phyloP scores from a whole-genome alignment of 2,797 vertebrate genomes.

The Hyperoplus immaculatus region DNA sequence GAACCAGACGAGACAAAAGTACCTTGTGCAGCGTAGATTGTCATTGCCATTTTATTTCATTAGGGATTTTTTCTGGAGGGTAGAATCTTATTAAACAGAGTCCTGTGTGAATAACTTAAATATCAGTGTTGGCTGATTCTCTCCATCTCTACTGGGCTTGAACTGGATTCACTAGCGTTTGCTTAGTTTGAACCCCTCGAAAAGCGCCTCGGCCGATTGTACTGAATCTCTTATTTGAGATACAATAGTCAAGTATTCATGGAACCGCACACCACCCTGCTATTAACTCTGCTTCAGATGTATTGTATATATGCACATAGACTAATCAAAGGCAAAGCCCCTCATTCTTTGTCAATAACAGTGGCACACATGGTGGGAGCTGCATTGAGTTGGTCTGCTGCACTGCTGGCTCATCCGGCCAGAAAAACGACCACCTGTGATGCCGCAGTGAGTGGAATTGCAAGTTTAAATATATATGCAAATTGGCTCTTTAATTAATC shows the following conservation, averaged over 20 bases:
- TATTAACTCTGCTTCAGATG: conserved; percentile 47
- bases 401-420: conserved; percentile 2
- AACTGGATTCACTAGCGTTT: conserved; percentile 3
- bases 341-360: conserved; percentile 42
- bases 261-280: conserved; percentile 8
- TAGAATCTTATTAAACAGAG: conserved; percentile 38
- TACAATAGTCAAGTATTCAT: conserved; percentile 31
- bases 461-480: conserved; percentile 76
- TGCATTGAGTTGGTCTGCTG: neutral
- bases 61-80: conserved; percentile 6
- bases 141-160: conserved; percentile 11
- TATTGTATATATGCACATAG: conserved; percentile 29
- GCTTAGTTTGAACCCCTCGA: conserved; percentile 21
- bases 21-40: conserved; percentile 13
- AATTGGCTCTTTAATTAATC: conserved; percentile 74
- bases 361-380: conserved; percentile 2
- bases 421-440: conserved; percentile 64
- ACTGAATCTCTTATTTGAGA: conserved; percentile 38
- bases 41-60: conserved; percentile 5
- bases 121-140: conserved; percentile 21
- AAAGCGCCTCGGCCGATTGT: conserved; percentile 20
- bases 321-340: conserved; percentile 53
- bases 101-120: conserved; percentile 26
- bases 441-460: conserved; percentile 38
- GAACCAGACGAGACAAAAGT: conserved; percentile 44